phyloP scores from a whole-genome alignment of 2,113 vertebrate species.

The Rhinogobius similis region DNA sequence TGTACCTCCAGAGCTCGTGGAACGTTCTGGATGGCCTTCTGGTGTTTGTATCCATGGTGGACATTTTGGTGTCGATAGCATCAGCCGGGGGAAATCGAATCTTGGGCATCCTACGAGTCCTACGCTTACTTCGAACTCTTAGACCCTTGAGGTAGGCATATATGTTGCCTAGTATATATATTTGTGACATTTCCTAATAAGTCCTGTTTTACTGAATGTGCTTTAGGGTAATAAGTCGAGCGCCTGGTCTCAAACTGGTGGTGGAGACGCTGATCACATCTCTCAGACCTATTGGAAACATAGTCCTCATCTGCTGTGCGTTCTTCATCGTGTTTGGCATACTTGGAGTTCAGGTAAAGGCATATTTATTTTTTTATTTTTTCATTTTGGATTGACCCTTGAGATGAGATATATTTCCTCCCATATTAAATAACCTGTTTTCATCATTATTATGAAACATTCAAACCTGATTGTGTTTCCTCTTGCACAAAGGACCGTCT shows the following conservation, averaged over 20 bases:
- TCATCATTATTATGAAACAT: constrained; percentile 10
- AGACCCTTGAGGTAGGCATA: constrained; percentile 87
- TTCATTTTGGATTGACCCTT: neutral
- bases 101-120: constrained; percentile 89
- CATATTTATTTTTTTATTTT: too few relatives aligned
- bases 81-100: constrained; percentile 92
- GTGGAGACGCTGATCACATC: constrained; percentile 98
- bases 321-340: constrained; percentile 99
- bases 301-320: constrained; percentile 97
- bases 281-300: constrained; percentile 95
- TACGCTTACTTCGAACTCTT: constrained; percentile 91
- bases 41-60: constrained; percentile 93
- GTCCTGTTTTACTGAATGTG: neutral
- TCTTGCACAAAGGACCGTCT: constrained; percentile 13
- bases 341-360: constrained; percentile 91
- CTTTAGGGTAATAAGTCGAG: constrained; percentile 94
- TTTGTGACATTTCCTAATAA: too few relatives aligned
- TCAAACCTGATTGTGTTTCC: constrained; percentile 26
- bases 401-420: too few relatives aligned
- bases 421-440: too few relatives aligned
- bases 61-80: constrained; percentile 93
- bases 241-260: constrained; percentile 94
- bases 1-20: constrained; percentile 97
- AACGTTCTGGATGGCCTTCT: constrained; percentile 93
- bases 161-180: neutral